Evolutionary conservation across 2,888 invertebrate genomes (phyloP).

Genomic region (Eristalis intricaria): DNA sequence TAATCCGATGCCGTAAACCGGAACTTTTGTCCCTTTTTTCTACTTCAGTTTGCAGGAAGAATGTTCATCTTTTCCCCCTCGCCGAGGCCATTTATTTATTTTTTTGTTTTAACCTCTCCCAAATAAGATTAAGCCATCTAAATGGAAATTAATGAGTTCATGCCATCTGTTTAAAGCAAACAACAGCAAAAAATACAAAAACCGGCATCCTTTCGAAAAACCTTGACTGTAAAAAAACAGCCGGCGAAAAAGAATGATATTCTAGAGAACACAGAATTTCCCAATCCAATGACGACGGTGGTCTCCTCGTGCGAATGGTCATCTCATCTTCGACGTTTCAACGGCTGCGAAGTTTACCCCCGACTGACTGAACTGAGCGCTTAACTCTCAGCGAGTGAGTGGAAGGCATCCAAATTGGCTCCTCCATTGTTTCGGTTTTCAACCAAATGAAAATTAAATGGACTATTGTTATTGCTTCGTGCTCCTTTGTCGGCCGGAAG

Average conservation of each 20-base stretch:
- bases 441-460: slow-evolving; percentile 57
- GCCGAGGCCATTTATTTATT: slow-evolving; percentile 10
- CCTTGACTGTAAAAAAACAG: slow-evolving; percentile 19
- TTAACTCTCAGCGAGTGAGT: slow-evolving; percentile 13
- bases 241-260: background rate
- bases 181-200: slow-evolving; percentile 19
- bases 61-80: background rate
- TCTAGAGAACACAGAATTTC: slow-evolving; percentile 1
- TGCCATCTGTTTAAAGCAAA: slow-evolving; percentile 61
- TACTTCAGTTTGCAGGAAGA: slow-evolving; percentile 25
- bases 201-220: slow-evolving; percentile 3
- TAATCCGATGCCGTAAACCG: slow-evolving; percentile 54
- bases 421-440: slow-evolving; percentile 51
- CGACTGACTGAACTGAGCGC: slow-evolving; percentile 5
- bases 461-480: slow-evolving; percentile 39
- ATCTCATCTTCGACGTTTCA: slow-evolving; percentile 49
- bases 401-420: slow-evolving; percentile 47
- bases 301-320: slow-evolving; percentile 43
- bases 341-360: slow-evolving; percentile 9
- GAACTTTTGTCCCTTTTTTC: slow-evolving; percentile 51
- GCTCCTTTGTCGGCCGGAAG: slow-evolving; percentile 35
- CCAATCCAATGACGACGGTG: slow-evolving; percentile 30
- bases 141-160: slow-evolving; percentile 68
- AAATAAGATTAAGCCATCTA: slow-evolving; percentile 64
- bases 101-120: slow-evolving; percentile 24